Base-by-base conservation (phyloP, 2,797 vertebrate genomes). In the Lepus townsendii region DNA sequence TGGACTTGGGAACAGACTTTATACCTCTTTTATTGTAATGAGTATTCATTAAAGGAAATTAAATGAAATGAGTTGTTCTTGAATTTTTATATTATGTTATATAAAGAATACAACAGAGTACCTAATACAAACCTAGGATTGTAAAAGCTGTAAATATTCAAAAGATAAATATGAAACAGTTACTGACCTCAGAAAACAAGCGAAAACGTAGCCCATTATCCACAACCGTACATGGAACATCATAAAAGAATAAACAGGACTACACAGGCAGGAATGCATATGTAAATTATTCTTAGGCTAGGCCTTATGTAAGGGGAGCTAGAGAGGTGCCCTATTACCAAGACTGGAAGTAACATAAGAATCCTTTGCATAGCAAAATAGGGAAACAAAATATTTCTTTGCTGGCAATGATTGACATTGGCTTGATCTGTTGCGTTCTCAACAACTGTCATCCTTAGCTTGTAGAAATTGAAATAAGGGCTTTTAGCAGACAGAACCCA, bases 11-110 rank as follows among this genome's bases (percentile, higher is more conserved):
- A 95, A 94, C 38, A 95, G 84, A 97, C 95, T 98, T 98, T 98
- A 93, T 98, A 98, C 90, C 97, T 98, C 93, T 97, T 93, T 98
- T 98, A 92, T 97, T 97, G 96, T 86, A 98, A 97, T 57, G 97
- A 98, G 95, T 98, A 98, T 90, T 98, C 96, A 98, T 98, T 98
- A 98, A 98, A 98, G 78, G 97, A 97, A 95, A 97, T 96, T 98
- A 95, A 96, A 96, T 98, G n/a, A 98, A 97, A 77, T 96, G 71
- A 94, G 13, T 26, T 54, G 96, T 97, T 10, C 20, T 96, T 96
- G 88, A 47, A 57, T 95, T 96, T 97, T 69, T 85, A 8, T 79
- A 76, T 73, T 73, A 35, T 47, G 3, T 66, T 71, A 50, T 30
- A 65, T 62, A 78, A 79, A 76, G 8, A 84, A 75, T 69, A 4